Percentiles rank a stretch among this genome's conserved stretches.
Conservation (phyloP, 2,888 invertebrate genomes). For the Trissoscelio sp. region DNA sequence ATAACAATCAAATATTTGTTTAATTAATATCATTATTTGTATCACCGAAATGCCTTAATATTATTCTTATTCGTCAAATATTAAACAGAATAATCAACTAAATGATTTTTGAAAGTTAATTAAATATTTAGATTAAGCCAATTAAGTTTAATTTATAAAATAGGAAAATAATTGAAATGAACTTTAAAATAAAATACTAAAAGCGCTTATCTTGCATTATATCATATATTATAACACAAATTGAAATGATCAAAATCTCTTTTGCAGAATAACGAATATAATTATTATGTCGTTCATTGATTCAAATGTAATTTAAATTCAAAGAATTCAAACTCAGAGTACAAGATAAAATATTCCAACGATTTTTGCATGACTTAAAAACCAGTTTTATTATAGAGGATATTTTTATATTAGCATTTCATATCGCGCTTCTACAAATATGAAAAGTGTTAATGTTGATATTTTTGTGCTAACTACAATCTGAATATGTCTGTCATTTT, state of each 20-base stretch:
- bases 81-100: conserved; percentile 1
- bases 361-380: conserved; percentile 55
- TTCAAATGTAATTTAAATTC: conserved; percentile 43
- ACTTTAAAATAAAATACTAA: no score
- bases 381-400: conserved; percentile 39
- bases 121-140: no score
- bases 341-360: conserved; percentile 47
- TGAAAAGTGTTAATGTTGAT: conserved; percentile 20
- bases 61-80: neutral
- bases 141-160: no score
- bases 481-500: neutral
- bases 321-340: conserved; percentile 40
- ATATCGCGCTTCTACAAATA: conserved; percentile 27
- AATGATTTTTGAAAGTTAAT: no score
- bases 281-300: conserved; percentile 33
- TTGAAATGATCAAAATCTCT: neutral
- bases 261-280: conserved; percentile 22
- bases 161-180: no score
- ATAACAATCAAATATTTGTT: conserved; percentile 35
- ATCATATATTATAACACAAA: no score
- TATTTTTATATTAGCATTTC: conserved; percentile 48
- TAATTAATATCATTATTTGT: conserved; percentile 9
- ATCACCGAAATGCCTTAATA: neutral
- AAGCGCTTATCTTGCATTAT: neutral
- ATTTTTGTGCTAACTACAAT: conserved; percentile 3